Base-by-base conservation (phyloP, 2,888 invertebrate genomes). In the Anorthoa munda region DNA sequence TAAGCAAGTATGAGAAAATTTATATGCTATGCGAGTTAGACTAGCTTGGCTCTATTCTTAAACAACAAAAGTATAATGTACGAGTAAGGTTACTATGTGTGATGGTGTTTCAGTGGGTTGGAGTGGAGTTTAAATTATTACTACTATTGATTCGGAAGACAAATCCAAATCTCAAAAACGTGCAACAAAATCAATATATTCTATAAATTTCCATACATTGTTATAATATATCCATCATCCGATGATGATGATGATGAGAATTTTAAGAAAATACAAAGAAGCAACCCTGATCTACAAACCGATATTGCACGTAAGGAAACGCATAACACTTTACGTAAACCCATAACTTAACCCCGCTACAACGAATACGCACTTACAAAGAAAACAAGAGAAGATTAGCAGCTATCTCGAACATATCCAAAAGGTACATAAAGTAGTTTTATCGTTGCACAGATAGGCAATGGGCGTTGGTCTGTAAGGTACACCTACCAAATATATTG, bases 401-500 rank as follows among this genome's bases (percentile, higher is more conserved):
- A 69, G 66, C 70, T 79, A 83, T 83, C 81, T 76, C 65, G 65
- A 78, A 78, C 77, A 78, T 86, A 79, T 78, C 69, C 63, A 79
- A 83, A 86, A 77, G 86, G 84, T 88, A 87, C 86, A 90, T 90
- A 88, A 89, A 90, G 83, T 82, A 88, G 87, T 90, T 93, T 91
- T 91, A 92, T 89, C 83, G 88, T 71, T 77, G 77, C 77, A 79
- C 87, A 83, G 88, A 88, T 87, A 87, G 86, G 82, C 86, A 69
- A 77, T 89, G 90, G 89, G 90, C 90, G 90, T 87, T 84, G 83
- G 86, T 83, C 89, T 88, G 90, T 82, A 83, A 91, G 92, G 93
- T 91, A 89, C 90, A 90, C 85, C 86, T 86, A 81, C 84, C 84
- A 88, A 90, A 93, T 93, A 93, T 93, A 93, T 92, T 89, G 92